phyloP scores from a whole-genome alignment of 2,113 vertebrate species.

The Crotophaga sulcirostris region DNA sequence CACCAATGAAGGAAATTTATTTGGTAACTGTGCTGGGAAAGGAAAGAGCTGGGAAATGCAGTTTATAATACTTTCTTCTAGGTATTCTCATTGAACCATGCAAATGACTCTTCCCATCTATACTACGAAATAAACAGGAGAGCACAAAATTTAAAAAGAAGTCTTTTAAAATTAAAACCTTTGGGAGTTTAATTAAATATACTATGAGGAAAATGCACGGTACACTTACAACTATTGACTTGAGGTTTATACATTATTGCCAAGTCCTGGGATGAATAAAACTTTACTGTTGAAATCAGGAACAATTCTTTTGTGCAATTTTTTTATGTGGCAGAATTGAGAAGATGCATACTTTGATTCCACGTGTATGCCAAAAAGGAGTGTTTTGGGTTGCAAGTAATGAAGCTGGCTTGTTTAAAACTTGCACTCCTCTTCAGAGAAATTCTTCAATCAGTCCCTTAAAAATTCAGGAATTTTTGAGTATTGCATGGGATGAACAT shows the following conservation, averaged over 20 bases:
- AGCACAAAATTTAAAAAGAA: background rate
- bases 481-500: background rate
- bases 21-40: conserved; percentile 1
- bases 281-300: background rate
- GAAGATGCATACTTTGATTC: background rate
- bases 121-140: background rate
- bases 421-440: background rate
- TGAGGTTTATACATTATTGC: background rate
- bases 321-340: background rate
- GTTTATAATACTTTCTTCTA: background rate
- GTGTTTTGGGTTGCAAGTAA: background rate
- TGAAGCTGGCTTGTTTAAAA: background rate
- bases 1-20: background rate
- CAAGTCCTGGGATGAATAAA: background rate
- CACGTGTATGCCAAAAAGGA: background rate
- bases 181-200: background rate
- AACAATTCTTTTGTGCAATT: background rate
- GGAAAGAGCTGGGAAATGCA: background rate
- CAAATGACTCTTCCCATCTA: background rate
- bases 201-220: background rate
- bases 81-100: background rate
- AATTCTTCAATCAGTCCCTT: background rate
- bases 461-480: background rate
- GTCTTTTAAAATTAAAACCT: background rate
- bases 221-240: background rate